Evolutionary conservation across 2,113 vertebrate species (phyloP).

Genomic region (Rhinoderma darwinii): DNA sequence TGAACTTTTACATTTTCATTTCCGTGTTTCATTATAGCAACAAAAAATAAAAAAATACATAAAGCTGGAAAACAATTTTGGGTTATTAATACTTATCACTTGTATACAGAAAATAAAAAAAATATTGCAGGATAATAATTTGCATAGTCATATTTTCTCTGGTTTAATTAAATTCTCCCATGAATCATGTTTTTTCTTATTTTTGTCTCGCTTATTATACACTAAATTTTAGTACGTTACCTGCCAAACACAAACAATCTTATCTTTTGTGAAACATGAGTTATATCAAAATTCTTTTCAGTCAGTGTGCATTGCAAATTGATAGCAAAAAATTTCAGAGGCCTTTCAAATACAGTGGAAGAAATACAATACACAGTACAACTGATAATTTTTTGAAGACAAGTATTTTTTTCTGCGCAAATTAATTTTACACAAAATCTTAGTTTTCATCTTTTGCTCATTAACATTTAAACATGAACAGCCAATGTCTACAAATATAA

Average conservation of each 20-base stretch:
- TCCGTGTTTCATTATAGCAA: not conserved
- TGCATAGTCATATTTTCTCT: too few relatives aligned
- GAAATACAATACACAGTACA: not conserved
- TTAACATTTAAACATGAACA: not conserved
- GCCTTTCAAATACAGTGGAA: not conserved
- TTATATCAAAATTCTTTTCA: constrained; percentile 10
- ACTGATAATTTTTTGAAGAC: not conserved
- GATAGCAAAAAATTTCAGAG: not conserved
- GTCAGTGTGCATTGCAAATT: constrained; percentile 8
- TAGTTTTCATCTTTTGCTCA: not conserved
- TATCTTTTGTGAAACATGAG: constrained; percentile 38
- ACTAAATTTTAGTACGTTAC: not conserved
- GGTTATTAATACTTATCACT: not conserved
- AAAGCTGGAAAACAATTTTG: not conserved
- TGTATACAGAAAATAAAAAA: not conserved
- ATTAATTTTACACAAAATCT: constrained; percentile 2
- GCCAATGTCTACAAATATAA: not conserved
- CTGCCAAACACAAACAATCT: constrained; percentile 20
- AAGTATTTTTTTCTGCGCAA: not conserved
- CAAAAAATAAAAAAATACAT: not conserved
- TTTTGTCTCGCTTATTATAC: not conserved
- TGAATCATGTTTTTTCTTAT: not conserved
- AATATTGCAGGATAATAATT: not conserved
- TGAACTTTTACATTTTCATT: not conserved
- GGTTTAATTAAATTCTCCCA: constrained; percentile 29